Evolutionary conservation across 2,797 vertebrate genomes (phyloP).

Genomic region (Telmatherina bonti): DNA sequence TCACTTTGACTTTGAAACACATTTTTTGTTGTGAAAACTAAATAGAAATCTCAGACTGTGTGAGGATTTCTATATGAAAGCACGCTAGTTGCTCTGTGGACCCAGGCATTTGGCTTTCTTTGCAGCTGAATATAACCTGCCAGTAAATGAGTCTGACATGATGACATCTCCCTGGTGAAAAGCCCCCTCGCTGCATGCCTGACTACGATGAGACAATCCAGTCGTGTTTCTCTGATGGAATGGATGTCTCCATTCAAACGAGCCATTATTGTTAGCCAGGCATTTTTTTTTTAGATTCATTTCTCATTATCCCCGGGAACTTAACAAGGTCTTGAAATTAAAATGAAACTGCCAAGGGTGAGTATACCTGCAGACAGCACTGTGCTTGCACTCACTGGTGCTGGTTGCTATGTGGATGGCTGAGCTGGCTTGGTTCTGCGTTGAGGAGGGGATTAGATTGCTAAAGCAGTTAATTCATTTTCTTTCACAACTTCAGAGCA

Average conservation of each 20-base stretch:
- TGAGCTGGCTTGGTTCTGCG: not conserved
- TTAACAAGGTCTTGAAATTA: slow-evolving; percentile 52
- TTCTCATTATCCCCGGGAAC: slow-evolving; percentile 57
- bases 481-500: slow-evolving; percentile 12
- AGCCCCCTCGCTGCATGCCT: slow-evolving; percentile 28
- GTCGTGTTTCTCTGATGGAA: slow-evolving; percentile 50
- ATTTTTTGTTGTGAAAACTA: not conserved
- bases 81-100: slow-evolving; percentile 23
- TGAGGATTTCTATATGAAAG: not conserved
- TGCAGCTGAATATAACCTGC: slow-evolving; percentile 37
- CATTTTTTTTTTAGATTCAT: slow-evolving; percentile 20
- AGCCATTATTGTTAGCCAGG: slow-evolving; percentile 35
- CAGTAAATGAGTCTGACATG: slow-evolving; percentile 29
- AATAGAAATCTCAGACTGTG: slow-evolving; percentile 18
- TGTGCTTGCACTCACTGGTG: not conserved
- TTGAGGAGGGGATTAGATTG: not conserved
- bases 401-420: not conserved
- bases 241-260: slow-evolving; percentile 50
- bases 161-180: slow-evolving; percentile 33
- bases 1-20: not conserved
- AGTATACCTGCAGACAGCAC: not conserved
- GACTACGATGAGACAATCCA: slow-evolving; percentile 47
- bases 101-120: slow-evolving; percentile 47
- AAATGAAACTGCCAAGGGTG: slow-evolving; percentile 18
- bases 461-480: not conserved